Base-by-base conservation (phyloP, 2,797 vertebrate species). In the Sebastes jordani region DNA sequence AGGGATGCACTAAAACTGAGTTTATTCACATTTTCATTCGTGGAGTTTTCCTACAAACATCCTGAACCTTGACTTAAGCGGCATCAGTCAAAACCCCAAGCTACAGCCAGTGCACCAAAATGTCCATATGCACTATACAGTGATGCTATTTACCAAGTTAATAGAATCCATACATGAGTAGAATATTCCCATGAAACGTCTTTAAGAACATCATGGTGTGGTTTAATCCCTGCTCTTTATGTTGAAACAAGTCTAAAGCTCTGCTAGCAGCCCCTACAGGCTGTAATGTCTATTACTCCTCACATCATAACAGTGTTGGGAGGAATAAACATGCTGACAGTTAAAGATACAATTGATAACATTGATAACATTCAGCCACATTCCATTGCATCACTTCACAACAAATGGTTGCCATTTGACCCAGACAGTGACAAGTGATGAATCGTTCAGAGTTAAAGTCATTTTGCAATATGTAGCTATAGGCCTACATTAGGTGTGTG, bases 211-310 rank as follows among this genome's bases (percentile, higher is more conserved):
- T 30, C 11, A 11, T 55, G n/a, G 16, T 42, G 25, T 18, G 11
- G 46, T 61, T 70, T 10, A 18, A 18, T 20, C 4, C 13, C 22
- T 74, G 29, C 23, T 32, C 25, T 49, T 9, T 16, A 18, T 63
- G 20, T 63, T 65, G 9, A 27, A 71, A 73, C 16, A 55, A 55
- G 9, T 76, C 16, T 60, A 7, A 71, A 79, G 56, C 64, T 82
- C 61, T 86, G 32, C 67, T 73, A 83, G 78, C 82, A 70, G 20
- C 81, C 81, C 64, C 86, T 71, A 76, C 70, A 78, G 86, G 88
- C 36, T 34, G 29, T 7, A 66, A 6, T 52, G 22, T 6, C 36
- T 11, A 71, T 27, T 83, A 62, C 73, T 63, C 4, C 49, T 74
- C 62, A 58, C 18, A 38, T 29, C 22, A 68, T 23, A 29, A 2